Conservation (phyloP, 2,797 vertebrate genomes). For the Myotis planiceps region DNA sequence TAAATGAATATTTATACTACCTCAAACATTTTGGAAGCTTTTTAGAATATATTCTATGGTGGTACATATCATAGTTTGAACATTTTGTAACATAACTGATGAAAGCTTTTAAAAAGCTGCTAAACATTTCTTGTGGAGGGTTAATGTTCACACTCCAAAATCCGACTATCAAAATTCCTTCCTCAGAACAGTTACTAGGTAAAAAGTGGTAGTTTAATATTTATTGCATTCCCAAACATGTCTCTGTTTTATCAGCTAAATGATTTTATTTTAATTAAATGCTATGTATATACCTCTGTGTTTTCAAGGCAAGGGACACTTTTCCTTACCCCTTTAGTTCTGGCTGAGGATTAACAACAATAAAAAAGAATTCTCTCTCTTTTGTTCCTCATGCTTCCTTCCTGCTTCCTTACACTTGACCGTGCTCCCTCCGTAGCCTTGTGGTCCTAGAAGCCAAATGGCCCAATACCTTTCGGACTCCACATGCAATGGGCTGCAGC, state of each 20-base stretch:
- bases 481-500: background rate
- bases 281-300: background rate
- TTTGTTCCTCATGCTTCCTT: background rate
- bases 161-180: background rate
- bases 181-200: background rate
- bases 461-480: background rate
- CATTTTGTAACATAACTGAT: background rate
- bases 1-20: background rate
- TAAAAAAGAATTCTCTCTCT: background rate
- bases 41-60: background rate
- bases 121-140: background rate
- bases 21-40: background rate
- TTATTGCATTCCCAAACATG: background rate
- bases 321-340: background rate
- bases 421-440: background rate
- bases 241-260: background rate
- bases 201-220: background rate
- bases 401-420: background rate
- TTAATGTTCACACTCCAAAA: background rate
- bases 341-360: background rate
- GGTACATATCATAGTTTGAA: background rate
- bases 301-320: background rate
- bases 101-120: background rate
- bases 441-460: background rate
- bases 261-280: background rate